phyloP scores from a whole-genome alignment of 2,113 vertebrate species.

The Entomyzon cyanotis region DNA sequence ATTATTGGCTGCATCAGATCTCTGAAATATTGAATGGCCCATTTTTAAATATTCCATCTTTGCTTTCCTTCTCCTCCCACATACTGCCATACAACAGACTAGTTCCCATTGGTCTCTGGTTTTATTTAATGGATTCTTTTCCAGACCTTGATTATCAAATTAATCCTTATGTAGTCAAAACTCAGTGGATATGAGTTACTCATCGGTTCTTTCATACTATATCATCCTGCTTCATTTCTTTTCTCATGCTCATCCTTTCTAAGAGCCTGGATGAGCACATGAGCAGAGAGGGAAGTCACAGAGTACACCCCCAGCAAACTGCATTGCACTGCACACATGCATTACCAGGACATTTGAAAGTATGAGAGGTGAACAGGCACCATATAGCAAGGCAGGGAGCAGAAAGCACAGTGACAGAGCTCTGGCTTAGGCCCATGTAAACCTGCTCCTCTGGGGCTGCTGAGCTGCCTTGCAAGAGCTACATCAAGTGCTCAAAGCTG shows the following conservation, averaged over 20 bases:
- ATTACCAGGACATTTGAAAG: neutral
- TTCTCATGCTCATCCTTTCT: neutral
- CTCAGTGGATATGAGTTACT: neutral
- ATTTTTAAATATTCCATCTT: conserved; percentile 1
- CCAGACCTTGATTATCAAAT: neutral
- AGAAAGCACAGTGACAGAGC: neutral
- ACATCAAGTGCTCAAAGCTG: neutral
- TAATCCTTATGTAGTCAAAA: neutral
- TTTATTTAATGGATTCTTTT: neutral
- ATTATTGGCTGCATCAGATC: neutral
- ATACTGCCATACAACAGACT: neutral
- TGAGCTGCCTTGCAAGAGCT: neutral
- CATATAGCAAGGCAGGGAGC: neutral
- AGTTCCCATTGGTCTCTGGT: neutral
- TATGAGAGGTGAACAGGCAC: neutral
- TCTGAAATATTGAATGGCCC: neutral
- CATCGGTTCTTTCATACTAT: neutral
- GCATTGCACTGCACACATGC: neutral
- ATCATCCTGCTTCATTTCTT: neutral
- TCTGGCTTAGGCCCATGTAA: neutral
- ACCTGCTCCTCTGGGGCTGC: neutral
- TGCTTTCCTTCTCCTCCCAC: neutral
- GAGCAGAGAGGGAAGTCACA: neutral
- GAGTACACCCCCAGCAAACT: neutral
- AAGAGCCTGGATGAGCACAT: neutral